Percentiles rank a stretch among this genome's conserved stretches.
Conservation (phyloP, 2,113 vertebrate species). For the Fukomys damarensis region DNA sequence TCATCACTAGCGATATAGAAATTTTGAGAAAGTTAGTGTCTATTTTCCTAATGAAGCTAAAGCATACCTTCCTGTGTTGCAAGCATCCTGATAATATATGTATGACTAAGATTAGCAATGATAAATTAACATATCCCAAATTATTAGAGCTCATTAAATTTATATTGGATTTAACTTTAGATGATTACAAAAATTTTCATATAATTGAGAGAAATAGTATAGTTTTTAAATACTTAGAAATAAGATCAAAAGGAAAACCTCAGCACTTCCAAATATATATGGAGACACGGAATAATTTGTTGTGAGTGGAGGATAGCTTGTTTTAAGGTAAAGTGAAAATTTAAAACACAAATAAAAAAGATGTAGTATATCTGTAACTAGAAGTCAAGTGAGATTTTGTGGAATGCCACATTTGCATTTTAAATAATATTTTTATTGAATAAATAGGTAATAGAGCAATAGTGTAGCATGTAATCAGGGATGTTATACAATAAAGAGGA, state of each 20-base stretch:
- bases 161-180: neutral
- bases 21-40: neutral
- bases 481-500: neutral
- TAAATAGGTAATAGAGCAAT: neutral
- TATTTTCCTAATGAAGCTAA: neutral
- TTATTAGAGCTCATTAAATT: neutral
- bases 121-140: neutral
- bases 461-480: neutral
- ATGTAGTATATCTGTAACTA: neutral
- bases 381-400: neutral
- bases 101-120: neutral
- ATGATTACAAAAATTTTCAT: neutral
- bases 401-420: neutral
- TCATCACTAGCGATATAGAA: neutral
- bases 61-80: neutral
- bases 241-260: neutral
- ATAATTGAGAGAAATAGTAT: neutral
- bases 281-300: neutral
- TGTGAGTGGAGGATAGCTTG: neutral
- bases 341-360: neutral
- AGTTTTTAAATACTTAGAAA: neutral
- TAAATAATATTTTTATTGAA: neutral
- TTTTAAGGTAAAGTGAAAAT: neutral
- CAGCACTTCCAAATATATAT: neutral
- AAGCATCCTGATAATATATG: neutral